A percentile compares a stretch with the other conserved stretches of the same genome.
phyloP scores from a whole-genome alignment of 2,113 vertebrate genomes.

The Petaurus breviceps region DNA sequence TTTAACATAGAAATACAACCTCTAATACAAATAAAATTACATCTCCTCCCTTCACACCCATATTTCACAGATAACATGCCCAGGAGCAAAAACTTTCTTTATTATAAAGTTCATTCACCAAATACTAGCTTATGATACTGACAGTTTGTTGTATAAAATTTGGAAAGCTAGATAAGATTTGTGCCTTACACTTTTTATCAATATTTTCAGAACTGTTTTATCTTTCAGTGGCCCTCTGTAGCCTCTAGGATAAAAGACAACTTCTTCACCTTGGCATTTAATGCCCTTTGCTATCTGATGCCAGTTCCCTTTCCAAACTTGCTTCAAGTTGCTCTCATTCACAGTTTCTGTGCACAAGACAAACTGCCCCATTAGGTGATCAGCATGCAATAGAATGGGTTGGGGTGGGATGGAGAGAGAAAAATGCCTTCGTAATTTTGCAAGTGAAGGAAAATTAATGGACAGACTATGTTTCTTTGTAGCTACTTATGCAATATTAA shows the following conservation, averaged over 20 bases:
- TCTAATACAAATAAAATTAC: constrained; percentile 25
- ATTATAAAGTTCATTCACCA: not conserved
- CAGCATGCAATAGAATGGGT: not conserved
- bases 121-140: constrained; percentile 33
- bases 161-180: constrained; percentile 28
- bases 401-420: not conserved
- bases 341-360: not conserved
- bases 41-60: not conserved
- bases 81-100: not conserved
- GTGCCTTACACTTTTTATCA: constrained; percentile 2
- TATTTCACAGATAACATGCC: constrained; percentile 20
- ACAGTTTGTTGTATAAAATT: not conserved
- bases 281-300: not conserved
- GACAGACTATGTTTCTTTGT: not conserved
- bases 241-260: not conserved
- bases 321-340: not conserved
- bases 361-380: not conserved
- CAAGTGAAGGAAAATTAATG: not conserved
- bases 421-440: not conserved
- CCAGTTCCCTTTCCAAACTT: not conserved
- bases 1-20: constrained; percentile 1
- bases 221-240: not conserved
- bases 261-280: not conserved
- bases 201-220: not conserved
- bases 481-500: not conserved